Base-by-base conservation (phyloP, 2,113 vertebrate genomes). In the Gallinago undulata region DNA sequence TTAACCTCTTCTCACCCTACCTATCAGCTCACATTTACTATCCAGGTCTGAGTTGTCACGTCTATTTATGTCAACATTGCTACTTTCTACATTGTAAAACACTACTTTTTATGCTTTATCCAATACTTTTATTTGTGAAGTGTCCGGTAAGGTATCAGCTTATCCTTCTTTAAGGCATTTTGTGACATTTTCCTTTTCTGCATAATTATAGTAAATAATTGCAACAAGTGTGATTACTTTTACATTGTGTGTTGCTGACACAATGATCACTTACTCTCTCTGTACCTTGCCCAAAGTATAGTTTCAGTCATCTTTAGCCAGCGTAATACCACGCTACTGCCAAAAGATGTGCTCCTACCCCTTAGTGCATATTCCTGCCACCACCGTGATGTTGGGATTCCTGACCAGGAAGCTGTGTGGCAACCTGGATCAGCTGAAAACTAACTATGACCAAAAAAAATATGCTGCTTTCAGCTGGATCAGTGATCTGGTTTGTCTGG, bases 271-370 rank as follows among this genome's bases (percentile, higher is more conserved):
- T 78, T 73, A 43, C 70, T 92, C 55, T 47, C 31, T 97, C 80
- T 94, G 15, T 81, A 33, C 84, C 84, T 91, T 87, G 69, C 51
- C 84, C 69, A 21, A 68, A 77, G 21, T 72, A 72, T 48, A 60
- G 95, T 96, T 96, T 96, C 96, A 96, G 94, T 96, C 95, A 97
- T 97, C 96, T 96, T 97, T 75, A 95, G 96, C 91, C 39, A 28
- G 11, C n/a, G 8, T 81, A 73, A 69, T 25, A 77, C 41, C 47
- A 84, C 64, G 47, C 12, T 84, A 41, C 59, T 89, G 50, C 85
- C 55, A 83, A 66, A 94, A 86, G 28, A 51, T 73, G 45, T 59
- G 57, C 21, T 90, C 59, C 45, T 72, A 18, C 13, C 21, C 19
- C 10, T 19, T 43, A 48, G 56, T 64, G 43, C 27, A 9, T 53